These are phyloP conservation scores for Microhierax caerulescens DNA, from an alignment of 2,797 vertebrate genomes.

Conservation along the genomic window DNA sequence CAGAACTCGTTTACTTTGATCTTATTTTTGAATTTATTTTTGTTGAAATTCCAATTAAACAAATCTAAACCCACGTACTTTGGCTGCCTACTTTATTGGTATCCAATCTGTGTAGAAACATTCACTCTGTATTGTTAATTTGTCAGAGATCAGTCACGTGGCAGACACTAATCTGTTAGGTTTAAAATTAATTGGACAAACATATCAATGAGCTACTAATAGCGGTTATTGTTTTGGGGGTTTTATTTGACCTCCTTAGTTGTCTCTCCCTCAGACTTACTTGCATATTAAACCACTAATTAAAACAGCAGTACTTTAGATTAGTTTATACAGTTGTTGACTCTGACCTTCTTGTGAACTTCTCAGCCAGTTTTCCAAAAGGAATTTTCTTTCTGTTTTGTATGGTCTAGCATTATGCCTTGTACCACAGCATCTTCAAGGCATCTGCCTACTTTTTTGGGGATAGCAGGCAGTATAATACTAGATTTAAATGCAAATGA, in stretches of 20 bases:
- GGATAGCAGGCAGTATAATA: neutral
- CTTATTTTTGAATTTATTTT: constrained; percentile 4
- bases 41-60: neutral
- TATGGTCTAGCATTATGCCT: neutral
- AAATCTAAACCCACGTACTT: neutral
- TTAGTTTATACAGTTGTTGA: neutral
- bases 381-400: neutral
- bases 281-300: neutral
- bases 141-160: neutral
- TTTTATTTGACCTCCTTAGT: neutral
- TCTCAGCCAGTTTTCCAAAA: neutral
- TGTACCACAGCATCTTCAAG: neutral
- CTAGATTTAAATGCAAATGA: neutral
- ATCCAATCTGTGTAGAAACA: neutral
- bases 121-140: neutral
- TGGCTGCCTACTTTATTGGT: neutral
- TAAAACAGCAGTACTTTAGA: neutral
- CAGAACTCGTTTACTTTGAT: neutral
- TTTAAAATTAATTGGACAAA: constrained; percentile 24
- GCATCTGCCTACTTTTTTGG: no score
- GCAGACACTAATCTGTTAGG: neutral
- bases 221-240: neutral
- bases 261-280: neutral
- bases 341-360: neutral
- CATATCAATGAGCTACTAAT: neutral